Evolutionary conservation across 2,797 vertebrate genomes (phyloP), one percentile per base, ranked within the genome.

Genomic region (Sus cebifrons): DNA sequence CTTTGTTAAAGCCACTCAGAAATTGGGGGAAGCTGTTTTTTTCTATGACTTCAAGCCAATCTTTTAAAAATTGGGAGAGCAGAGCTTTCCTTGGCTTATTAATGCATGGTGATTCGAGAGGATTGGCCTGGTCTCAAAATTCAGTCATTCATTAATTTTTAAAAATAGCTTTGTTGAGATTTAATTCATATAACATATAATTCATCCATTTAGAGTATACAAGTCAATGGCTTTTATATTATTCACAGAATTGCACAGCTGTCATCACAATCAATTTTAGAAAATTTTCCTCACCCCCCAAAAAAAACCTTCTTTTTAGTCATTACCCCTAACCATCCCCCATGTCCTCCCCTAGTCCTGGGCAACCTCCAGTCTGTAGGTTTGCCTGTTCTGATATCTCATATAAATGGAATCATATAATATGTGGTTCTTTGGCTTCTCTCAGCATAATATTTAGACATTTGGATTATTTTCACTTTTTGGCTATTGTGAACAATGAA

Each of bases 1-100:
- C 7, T 87, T 96, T 68, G 65, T 68, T 94, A 83, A 94, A 81
- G 21, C 29, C 82, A 71, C 29, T 93, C 67, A 93, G 70, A 91
- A 86, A 16, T 32, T 75, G 52, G 56, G 3, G 25, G 21, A 92
- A 94, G 49, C 56, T 78, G 21, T 91, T 92, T 91, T 73, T 94
- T 91, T 87, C 56, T 6, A 52, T 73, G 79, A 44, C 52, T 82
- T 84, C 15, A 90, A 90, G 54, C 17, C 83, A 91, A 3, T 79
- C 60, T 95, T 75, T 70, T 56, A 89, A 91, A 64, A 84, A 95
- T 49, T 49, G 77, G 49, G 44, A 90, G 32, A 85, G 18, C 68
- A 77, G 71, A 88, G 44, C 32, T 70, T 64, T 85, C 56, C n/a
- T 85, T 71, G 65, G 58, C 13, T 81, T 96, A 71, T 32, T 65